phyloP scores from a whole-genome alignment of 1,140 invertebrate genomes.

The Magallana ariakensis region DNA sequence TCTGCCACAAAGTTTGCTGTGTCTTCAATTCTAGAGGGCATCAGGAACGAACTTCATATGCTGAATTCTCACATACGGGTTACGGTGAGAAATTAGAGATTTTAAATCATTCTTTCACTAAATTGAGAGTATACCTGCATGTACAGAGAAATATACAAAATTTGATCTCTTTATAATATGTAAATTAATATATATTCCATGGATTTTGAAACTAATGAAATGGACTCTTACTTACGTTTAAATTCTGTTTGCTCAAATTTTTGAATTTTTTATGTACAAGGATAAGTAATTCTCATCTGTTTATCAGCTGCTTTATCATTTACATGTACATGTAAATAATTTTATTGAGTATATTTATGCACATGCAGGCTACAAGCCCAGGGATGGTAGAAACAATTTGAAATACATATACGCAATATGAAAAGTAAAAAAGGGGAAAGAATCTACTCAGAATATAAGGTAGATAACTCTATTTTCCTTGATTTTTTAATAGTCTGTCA shows the following conservation, averaged over 20 bases:
- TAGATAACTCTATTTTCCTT: not conserved
- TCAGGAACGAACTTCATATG: constrained; percentile 84
- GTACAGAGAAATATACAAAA: no score
- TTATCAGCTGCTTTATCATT: no score
- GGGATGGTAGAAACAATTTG: constrained; percentile 59
- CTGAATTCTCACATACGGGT: constrained; percentile 84
- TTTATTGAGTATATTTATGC: not conserved
- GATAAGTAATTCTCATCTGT: no score
- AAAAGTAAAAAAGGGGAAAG: constrained; percentile 36
- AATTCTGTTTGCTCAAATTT: no score
- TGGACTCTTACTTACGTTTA: no score
- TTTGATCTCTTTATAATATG: no score
- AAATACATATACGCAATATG: constrained; percentile 43
- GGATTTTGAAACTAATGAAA: no score
- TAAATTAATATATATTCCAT: no score
- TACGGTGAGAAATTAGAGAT: constrained; percentile 58
- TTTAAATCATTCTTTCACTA: no score
- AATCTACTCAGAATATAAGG: constrained; percentile 17
- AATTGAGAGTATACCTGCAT: no score
- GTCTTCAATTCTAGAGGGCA: constrained; percentile 84
- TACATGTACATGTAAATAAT: no score
- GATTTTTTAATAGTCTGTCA: not conserved
- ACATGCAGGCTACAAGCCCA: constrained; percentile 53
- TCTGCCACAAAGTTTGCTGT: constrained; percentile 86
- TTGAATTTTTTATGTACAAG: no score